phyloP scores from a whole-genome alignment of 2,888 invertebrate species.

The Nebria brevicollis region DNA sequence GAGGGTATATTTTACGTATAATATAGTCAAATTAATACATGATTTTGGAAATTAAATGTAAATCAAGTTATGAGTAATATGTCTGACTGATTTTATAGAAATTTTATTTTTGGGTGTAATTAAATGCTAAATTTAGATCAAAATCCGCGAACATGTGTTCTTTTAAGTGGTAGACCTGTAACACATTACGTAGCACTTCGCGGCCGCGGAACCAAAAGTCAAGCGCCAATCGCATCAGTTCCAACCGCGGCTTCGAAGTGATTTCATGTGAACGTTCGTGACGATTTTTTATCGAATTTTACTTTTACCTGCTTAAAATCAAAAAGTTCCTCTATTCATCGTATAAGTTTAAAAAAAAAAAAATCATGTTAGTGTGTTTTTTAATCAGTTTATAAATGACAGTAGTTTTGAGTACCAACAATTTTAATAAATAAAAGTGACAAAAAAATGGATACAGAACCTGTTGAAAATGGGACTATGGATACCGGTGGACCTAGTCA shows the following conservation, averaged over 20 bases:
- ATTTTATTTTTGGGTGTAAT: not conserved
- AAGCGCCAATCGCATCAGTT: constrained; percentile 26
- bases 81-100: not conserved
- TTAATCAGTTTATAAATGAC: not conserved
- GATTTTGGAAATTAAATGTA: not conserved
- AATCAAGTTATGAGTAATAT: not conserved
- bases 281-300: not conserved
- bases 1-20: too few relatives aligned
- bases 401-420: not conserved
- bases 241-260: constrained; percentile 43
- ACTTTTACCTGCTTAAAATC: constrained; percentile 17
- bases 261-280: constrained; percentile 41
- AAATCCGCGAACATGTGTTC: constrained; percentile 12
- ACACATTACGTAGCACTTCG: constrained; percentile 5
- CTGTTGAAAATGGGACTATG: constrained; percentile 52
- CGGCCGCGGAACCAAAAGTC: constrained; percentile 10
- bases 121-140: not conserved
- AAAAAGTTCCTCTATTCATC: constrained; percentile 14
- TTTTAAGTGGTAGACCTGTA: constrained; percentile 24
- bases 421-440: not conserved
- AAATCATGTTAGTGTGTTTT: constrained; percentile 5
- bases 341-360: not conserved
- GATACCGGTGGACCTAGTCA: constrained; percentile 18
- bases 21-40: not conserved
- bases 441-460: constrained; percentile 14